Percentiles rank a stretch among this genome's conserved stretches.
Evolutionary conservation across 2,113 vertebrate genomes (phyloP).

Genomic region (Lophochroa leadbeateri): DNA sequence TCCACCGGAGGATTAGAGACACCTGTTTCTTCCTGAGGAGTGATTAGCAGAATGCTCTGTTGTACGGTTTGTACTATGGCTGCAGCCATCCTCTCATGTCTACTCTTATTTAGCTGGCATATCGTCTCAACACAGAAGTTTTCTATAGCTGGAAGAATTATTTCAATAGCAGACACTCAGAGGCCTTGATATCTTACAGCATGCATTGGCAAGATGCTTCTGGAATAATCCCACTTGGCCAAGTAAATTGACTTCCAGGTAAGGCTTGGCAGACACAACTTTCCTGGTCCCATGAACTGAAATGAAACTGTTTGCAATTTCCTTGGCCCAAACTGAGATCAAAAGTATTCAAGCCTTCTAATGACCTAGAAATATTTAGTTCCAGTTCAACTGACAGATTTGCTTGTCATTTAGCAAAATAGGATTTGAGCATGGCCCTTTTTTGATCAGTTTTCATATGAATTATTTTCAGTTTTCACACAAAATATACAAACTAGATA

Average conservation of each 20-base stretch:
- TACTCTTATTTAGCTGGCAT: neutral
- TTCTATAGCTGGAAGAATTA: neutral
- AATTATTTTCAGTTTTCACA: neutral
- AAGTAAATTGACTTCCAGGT: neutral
- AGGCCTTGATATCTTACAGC: neutral
- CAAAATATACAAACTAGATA: neutral
- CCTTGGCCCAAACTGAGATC: neutral
- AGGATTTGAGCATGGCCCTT: neutral
- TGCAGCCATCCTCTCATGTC: neutral
- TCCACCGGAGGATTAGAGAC: slow-evolving; percentile 51
- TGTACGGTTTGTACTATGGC: neutral
- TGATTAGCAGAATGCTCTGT: neutral
- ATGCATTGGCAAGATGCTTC: neutral
- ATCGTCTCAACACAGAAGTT: neutral
- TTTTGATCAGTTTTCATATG: neutral
- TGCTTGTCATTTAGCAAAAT: neutral
- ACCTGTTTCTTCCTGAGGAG: slow-evolving; percentile 5
- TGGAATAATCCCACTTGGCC: neutral
- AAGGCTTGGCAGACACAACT: neutral
- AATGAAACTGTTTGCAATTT: neutral
- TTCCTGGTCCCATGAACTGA: neutral
- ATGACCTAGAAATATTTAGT: neutral
- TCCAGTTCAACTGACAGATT: neutral
- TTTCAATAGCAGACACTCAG: neutral
- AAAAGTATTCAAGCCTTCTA: neutral